Evolutionary conservation across 2,113 vertebrate species (phyloP), one percentile per base, ranked within the genome.

Genomic region (Anoplopoma fimbria): DNA sequence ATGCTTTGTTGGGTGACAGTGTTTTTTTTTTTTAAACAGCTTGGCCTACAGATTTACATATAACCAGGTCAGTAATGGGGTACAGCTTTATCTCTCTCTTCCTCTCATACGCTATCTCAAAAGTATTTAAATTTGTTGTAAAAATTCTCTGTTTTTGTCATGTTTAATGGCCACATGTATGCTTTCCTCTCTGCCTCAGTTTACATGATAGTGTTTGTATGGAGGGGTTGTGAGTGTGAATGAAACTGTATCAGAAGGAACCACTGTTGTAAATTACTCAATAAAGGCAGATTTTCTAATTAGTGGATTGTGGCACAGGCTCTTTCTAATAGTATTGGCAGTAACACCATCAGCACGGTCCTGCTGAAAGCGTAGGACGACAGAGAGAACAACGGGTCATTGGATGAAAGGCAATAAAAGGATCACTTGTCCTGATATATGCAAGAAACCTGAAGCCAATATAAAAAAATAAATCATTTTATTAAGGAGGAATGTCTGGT

Each of bases 251-350:
- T 81, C 75, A 83, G 84, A 93, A 88, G 84, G 83, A 93, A 92
- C 87, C 90, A 90, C 92, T 91, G 76, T 86, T 93, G 91, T 94
- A 92, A 85, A 93, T 88, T 81, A 89, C 79, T 90, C 71, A 95
- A 95, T 93, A 95, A 95, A 95, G 88, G 62, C 79, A 86, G 75
- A 89, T 92, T 94, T 91, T 95, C 80, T 92, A 91, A 91, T 83
- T 40, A 65, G 0, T 57, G 0, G 12, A 65, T 45, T 55, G 42
- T 57, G 10, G 29, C 13, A 0, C 1, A 4, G 13, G 6, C 23
- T 79, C 3, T 74, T 70, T 71, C 2, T 63, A 9, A 25, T 27
- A 12, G 2, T n/a, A 14, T 21, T 10, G 5, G 6, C 17, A 55
- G 17, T n/a, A 13, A 34, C 12, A 33, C 27, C 19, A 68, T 68